phyloP scores from a whole-genome alignment of 2,797 vertebrate species.

The Macropodus opercularis region DNA sequence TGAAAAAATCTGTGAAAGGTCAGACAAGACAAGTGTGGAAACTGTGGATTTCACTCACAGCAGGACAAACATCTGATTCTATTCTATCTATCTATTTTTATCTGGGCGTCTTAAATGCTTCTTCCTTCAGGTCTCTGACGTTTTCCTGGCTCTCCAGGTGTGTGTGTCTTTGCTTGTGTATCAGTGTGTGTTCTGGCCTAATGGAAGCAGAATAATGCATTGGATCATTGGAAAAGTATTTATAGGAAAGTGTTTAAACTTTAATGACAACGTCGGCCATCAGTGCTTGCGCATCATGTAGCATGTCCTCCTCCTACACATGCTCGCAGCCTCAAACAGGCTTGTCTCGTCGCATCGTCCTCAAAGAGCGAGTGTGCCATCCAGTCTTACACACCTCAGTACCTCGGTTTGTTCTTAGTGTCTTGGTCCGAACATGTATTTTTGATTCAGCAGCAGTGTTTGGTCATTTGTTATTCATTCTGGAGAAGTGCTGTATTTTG shows the following conservation, averaged over 20 bases:
- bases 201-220: conserved; percentile 81
- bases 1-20: conserved; percentile 35
- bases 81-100: too few relatives aligned
- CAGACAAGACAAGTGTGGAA: conserved; percentile 22
- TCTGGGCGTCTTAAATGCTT: conserved; percentile 50
- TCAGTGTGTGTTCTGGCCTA: conserved; percentile 45
- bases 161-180: conserved; percentile 23
- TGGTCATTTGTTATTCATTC: conserved; percentile 38
- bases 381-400: conserved; percentile 13
- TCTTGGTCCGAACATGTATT: conserved; percentile 27
- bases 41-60: conserved; percentile 39
- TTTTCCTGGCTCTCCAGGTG: conserved; percentile 54
- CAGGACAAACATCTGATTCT: conserved; percentile 52
- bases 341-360: conserved; percentile 30
- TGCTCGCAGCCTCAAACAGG: conserved; percentile 8
- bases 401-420: conserved; percentile 31
- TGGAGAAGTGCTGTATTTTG: conserved; percentile 10
- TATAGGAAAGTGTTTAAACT: conserved; percentile 81
- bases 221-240: conserved; percentile 80
- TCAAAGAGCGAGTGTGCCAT: conserved; percentile 20
- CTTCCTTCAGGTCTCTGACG: conserved; percentile 19
- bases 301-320: conserved; percentile 34
- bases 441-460: conserved; percentile 6
- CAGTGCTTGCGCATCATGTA: conserved; percentile 60
- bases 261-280: conserved; percentile 74